These are phyloP conservation scores for Eulemur rubriventer DNA, from an alignment of 2,797 vertebrate genomes.

Conservation along the genomic window DNA sequence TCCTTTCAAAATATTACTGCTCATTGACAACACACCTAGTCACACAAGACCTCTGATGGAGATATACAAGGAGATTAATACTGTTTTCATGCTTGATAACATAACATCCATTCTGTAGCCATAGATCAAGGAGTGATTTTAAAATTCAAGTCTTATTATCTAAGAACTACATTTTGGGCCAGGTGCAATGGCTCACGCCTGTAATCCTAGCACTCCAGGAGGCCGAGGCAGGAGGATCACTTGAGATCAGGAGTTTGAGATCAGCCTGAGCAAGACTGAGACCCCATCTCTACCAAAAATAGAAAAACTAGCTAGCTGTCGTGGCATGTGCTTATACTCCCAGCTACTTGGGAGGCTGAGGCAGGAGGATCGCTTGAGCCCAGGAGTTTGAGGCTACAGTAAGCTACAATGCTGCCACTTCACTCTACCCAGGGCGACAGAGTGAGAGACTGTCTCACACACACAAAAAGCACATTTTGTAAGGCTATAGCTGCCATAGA, in stretches of 20 bases:
- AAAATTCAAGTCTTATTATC: too few relatives aligned
- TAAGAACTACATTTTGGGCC: too few relatives aligned
- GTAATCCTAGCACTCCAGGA: background rate
- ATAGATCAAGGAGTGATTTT: too few relatives aligned
- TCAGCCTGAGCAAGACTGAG: background rate
- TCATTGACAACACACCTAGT: too few relatives aligned
- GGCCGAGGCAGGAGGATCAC: accelerated
- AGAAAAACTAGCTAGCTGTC: background rate
- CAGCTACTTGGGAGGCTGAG: background rate
- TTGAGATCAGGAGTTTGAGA: background rate
- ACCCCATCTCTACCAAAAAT: background rate
- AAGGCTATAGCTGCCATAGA: too few relatives aligned
- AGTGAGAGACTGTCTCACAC: background rate
- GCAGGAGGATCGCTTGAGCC: background rate
- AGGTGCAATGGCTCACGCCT: accelerated
- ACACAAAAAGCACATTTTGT: too few relatives aligned
- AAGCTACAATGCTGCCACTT: background rate
- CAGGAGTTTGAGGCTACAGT: background rate
- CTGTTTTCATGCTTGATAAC: too few relatives aligned
- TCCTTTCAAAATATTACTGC: too few relatives aligned
- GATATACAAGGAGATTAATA: too few relatives aligned
- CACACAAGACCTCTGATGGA: too few relatives aligned
- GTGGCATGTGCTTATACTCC: background rate
- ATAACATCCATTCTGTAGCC: too few relatives aligned
- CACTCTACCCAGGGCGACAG: background rate